phyloP scores from a whole-genome alignment of 1,140 invertebrate species.

The Drosophila micromelanica region DNA sequence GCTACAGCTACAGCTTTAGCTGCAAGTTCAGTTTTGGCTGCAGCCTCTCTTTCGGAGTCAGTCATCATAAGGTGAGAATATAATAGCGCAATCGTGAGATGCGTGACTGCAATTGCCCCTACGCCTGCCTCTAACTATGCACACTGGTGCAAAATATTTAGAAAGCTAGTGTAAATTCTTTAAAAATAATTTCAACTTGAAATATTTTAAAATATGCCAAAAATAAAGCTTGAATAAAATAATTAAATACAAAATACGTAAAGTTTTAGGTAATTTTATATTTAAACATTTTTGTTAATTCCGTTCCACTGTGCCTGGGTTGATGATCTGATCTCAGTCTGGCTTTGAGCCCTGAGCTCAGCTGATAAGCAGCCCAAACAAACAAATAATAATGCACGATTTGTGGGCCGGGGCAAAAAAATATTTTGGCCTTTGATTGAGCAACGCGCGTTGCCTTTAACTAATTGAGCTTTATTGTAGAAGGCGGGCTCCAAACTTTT shows the following conservation, averaged over 20 bases:
- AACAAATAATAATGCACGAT: constrained; percentile 82
- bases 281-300: not conserved
- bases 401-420: constrained; percentile 51
- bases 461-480: constrained; percentile 77
- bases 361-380: constrained; percentile 79
- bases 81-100: constrained; percentile 82
- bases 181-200: not conserved
- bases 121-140: constrained; percentile 56
- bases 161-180: not conserved
- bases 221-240: too few relatives aligned
- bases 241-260: not conserved
- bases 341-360: constrained; percentile 35
- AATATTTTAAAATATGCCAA: not conserved
- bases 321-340: constrained; percentile 52
- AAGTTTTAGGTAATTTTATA: too few relatives aligned
- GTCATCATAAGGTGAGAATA: constrained; percentile 83
- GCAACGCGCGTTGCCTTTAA: constrained; percentile 63
- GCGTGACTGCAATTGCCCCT: constrained; percentile 80
- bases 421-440: constrained; percentile 63
- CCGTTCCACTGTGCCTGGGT: constrained; percentile 39
- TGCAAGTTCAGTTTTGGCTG: constrained; percentile 42
- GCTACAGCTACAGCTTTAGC: constrained; percentile 26
- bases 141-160: constrained; percentile 35
- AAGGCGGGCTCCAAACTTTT: constrained; percentile 47
- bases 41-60: constrained; percentile 55